phyloP scores from a whole-genome alignment of 2,888 invertebrate species.

The Hypolimnas misippus region DNA sequence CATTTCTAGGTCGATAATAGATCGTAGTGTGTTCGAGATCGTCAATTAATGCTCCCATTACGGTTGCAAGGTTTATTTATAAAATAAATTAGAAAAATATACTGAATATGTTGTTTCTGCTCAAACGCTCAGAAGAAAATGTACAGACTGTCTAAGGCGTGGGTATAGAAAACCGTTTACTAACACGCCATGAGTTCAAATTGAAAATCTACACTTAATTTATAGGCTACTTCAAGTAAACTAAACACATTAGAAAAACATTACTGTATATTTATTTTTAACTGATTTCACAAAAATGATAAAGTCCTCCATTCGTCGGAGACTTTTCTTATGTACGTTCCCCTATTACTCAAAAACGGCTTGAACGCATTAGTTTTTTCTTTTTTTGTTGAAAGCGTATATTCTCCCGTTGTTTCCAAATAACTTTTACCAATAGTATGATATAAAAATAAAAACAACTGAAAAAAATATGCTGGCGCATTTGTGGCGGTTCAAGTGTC shows the following conservation, averaged over 20 bases:
- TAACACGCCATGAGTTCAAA: conserved; percentile 64
- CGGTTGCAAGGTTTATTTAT: neutral
- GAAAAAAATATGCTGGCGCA: too few relatives aligned
- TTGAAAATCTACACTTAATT: conserved; percentile 59
- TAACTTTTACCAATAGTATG: too few relatives aligned
- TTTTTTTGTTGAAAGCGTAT: too few relatives aligned
- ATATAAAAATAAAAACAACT: too few relatives aligned
- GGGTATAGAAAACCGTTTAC: conserved; percentile 62
- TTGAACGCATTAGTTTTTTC: too few relatives aligned
- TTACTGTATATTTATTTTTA: too few relatives aligned
- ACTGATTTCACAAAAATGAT: too few relatives aligned
- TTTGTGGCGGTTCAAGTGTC: too few relatives aligned
- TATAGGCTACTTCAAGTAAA: conserved; percentile 30
- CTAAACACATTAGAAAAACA: conserved; percentile 11
- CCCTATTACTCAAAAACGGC: too few relatives aligned
- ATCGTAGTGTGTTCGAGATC: conserved; percentile 86
- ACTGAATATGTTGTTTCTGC: conserved; percentile 24
- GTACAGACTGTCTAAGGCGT: conserved; percentile 50
- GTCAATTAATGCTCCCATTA: conserved; percentile 63
- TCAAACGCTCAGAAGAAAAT: conserved; percentile 57
- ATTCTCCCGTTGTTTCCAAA: too few relatives aligned
- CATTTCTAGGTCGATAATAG: conserved; percentile 84
- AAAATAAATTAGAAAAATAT: neutral
- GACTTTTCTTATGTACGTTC: too few relatives aligned
- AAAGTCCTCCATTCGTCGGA: too few relatives aligned